phyloP scores from a whole-genome alignment of 2,797 vertebrate genomes.

The Sebastes aleutianus region DNA sequence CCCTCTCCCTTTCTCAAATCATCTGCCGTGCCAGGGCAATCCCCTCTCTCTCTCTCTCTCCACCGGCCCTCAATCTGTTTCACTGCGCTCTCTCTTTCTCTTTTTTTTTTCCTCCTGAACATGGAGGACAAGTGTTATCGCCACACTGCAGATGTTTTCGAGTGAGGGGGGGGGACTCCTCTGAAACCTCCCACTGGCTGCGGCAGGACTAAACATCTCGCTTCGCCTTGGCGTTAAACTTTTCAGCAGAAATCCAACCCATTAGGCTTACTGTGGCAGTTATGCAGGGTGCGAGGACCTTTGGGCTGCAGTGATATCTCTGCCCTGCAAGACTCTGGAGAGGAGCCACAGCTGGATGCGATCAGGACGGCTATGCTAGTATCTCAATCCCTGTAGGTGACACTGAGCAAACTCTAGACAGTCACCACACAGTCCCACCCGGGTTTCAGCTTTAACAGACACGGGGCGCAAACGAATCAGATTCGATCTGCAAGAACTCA shows the following conservation, averaged over 20 bases:
- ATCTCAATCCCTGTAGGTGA: conserved; percentile 34
- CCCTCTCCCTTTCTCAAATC: conserved; percentile 40
- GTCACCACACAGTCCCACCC: background rate
- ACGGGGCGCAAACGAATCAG: background rate
- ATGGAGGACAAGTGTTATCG: conserved; percentile 76
- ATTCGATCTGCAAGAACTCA: conserved; percentile 10
- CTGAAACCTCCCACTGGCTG: conserved; percentile 58
- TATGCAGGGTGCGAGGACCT: conserved; percentile 28
- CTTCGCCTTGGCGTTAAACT: conserved; percentile 42
- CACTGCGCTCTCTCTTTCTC: background rate
- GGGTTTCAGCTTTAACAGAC: conserved; percentile 12
- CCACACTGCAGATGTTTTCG: conserved; percentile 71
- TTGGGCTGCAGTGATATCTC: conserved; percentile 44
- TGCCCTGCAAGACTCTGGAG: conserved; percentile 37
- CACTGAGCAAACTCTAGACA: background rate
- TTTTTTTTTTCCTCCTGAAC: conserved; percentile 34
- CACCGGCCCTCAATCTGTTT: conserved; percentile 37
- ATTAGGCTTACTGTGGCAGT: conserved; percentile 56
- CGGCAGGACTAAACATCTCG: conserved; percentile 41
- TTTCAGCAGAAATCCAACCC: conserved; percentile 50
- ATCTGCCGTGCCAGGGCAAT: conserved; percentile 41
- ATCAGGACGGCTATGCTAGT: conserved; percentile 5
- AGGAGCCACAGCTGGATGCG: conserved; percentile 42
- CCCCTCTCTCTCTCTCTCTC: conserved; percentile 1
- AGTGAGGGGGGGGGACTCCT: conserved; percentile 2